Conservation (phyloP, 2,888 invertebrate genomes). For the Drosophila borborema region DNA sequence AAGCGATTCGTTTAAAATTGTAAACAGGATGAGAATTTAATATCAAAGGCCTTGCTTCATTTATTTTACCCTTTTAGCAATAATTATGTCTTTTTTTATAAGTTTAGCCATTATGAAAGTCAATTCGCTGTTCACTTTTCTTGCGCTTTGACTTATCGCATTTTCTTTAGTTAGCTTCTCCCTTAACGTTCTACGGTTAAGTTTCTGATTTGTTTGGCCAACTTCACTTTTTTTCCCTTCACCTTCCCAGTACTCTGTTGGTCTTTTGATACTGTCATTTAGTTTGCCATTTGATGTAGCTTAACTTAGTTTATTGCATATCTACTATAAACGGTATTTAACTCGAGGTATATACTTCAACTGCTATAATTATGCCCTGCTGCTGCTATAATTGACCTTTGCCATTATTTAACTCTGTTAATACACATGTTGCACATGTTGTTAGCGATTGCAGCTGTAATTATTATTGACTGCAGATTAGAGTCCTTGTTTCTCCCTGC, state of each 20-base stretch:
- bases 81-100: not conserved
- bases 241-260: not conserved
- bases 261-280: not conserved
- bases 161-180: not conserved
- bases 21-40: not conserved
- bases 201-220: not conserved
- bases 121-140: not conserved
- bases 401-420: constrained; percentile 14
- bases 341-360: not conserved
- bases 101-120: not conserved
- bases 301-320: not conserved
- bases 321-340: not conserved
- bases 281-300: not conserved
- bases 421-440: constrained; percentile 26
- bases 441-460: constrained; percentile 18
- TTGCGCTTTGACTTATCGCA: not conserved
- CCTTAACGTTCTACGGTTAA: not conserved
- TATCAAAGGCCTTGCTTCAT: too few relatives aligned
- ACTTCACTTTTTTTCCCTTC: not conserved
- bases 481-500: constrained; percentile 16
- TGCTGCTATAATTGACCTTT: not conserved
- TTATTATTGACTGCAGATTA: constrained; percentile 36
- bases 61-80: not conserved
- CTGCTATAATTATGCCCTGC: not conserved
- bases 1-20: not conserved